phyloP scores from a whole-genome alignment of 2,113 vertebrate species.

The Plectropomus leopardus region DNA sequence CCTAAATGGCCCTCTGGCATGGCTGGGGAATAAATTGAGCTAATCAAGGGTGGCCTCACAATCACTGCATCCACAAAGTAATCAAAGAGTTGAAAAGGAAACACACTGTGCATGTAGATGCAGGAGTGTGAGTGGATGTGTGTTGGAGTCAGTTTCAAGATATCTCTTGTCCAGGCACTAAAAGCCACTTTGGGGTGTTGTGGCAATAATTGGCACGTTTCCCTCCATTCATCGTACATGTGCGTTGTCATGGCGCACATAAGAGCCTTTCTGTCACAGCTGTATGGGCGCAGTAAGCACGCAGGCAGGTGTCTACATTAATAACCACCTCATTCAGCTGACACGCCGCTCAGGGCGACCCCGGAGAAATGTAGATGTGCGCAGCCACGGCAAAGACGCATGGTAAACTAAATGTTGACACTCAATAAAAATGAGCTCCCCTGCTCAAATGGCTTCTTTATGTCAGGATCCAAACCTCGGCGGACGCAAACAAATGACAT shows the following conservation, averaged over 20 bases:
- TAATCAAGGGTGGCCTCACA: constrained; percentile 81
- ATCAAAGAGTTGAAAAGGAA: constrained; percentile 74
- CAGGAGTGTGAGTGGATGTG: constrained; percentile 39
- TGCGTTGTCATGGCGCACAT: constrained; percentile 9
- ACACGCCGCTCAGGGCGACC: constrained; percentile 45
- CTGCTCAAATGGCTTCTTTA: constrained; percentile 58
- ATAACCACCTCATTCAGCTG: constrained; percentile 65
- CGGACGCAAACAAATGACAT: constrained; percentile 56
- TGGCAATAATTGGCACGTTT: constrained; percentile 56
- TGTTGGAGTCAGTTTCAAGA: constrained; percentile 53
- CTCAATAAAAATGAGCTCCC: constrained; percentile 62
- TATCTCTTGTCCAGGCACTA: constrained; percentile 55
- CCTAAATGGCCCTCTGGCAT: constrained; percentile 81
- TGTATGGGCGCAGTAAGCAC: constrained; percentile 32
- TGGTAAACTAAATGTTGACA: constrained; percentile 60
- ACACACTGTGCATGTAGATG: constrained; percentile 68
- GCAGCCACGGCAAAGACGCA: constrained; percentile 8
- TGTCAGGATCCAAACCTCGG: constrained; percentile 52
- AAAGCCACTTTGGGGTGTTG: constrained; percentile 64
- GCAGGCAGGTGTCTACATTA: constrained; percentile 52
- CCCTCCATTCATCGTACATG: constrained; percentile 37
- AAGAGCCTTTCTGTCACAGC: constrained; percentile 50
- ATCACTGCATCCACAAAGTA: constrained; percentile 79
- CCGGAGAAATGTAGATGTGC: constrained; percentile 36
- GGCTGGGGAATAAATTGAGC: constrained; percentile 79